Conservation (phyloP, 2,113 vertebrate species). For the Acrocephalus arundinaceus region DNA sequence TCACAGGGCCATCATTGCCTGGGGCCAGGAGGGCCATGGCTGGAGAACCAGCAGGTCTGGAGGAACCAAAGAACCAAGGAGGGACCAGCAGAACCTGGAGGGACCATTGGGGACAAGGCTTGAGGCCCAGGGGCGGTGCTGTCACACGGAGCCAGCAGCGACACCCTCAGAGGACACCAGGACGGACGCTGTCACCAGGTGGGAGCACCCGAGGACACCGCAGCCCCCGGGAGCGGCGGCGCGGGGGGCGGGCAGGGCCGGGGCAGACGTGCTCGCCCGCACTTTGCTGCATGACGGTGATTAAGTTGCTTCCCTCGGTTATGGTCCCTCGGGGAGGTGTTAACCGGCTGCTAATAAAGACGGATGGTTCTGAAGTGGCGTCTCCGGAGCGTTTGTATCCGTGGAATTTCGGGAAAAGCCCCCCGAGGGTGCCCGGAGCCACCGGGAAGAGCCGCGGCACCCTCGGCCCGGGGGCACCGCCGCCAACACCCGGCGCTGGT, state of each 20-base stretch:
- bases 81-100: background rate
- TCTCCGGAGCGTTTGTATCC: background rate
- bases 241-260: accelerated
- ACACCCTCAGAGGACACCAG: background rate
- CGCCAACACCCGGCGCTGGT: accelerated
- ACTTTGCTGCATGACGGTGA: slow-evolving; percentile 10
- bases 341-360: slow-evolving; percentile 57
- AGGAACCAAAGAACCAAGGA: background rate
- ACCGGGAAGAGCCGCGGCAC: background rate
- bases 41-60: background rate
- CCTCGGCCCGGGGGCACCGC: accelerated
- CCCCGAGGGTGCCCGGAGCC: background rate
- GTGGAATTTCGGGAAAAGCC: background rate
- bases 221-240: background rate
- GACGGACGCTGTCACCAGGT: background rate
- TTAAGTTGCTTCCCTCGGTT: slow-evolving; percentile 35
- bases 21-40: background rate
- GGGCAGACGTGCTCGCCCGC: background rate
- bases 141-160: accelerated
- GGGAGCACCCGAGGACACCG: background rate
- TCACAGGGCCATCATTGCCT: too few relatives aligned
- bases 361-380: background rate
- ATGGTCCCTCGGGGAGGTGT: slow-evolving; percentile 54
- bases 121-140: background rate
- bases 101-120: accelerated